Evolutionary conservation across 2,888 invertebrate species (phyloP).

Genomic region (Julus scanicus): DNA sequence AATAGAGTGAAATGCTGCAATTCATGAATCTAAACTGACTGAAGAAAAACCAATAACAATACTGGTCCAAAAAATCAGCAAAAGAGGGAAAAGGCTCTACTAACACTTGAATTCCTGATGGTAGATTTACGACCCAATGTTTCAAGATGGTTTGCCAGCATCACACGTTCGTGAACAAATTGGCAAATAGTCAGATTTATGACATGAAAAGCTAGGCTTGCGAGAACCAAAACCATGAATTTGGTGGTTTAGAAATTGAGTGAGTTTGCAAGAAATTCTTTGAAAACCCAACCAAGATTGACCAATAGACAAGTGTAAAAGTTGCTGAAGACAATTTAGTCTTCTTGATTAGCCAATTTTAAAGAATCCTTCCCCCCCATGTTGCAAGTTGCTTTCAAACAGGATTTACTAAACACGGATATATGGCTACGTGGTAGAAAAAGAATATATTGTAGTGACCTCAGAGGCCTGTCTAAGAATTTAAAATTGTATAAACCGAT

Average conservation of each 20-base stretch:
- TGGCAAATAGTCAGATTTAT: not conserved
- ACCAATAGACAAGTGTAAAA: too few species aligned
- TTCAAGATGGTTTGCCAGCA: not conserved
- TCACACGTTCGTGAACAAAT: not conserved
- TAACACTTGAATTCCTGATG: not conserved
- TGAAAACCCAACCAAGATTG: too few species aligned
- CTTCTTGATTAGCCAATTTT: too few species aligned
- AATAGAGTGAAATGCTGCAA: not conserved
- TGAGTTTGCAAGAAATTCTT: too few species aligned
- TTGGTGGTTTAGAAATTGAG: too few species aligned
- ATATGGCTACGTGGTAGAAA: not conserved
- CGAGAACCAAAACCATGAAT: too few species aligned
- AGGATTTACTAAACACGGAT: not conserved
- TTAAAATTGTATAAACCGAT: not conserved
- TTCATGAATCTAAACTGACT: slow-evolving; percentile 1
- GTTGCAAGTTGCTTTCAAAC: not conserved
- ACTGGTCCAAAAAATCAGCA: not conserved
- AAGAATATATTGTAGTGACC: not conserved
- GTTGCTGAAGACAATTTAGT: too few species aligned
- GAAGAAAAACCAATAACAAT: slow-evolving; percentile 17
- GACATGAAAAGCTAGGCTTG: not conserved
- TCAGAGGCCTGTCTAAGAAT: not conserved
- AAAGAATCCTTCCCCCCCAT: too few species aligned
- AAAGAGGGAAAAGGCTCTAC: not conserved
- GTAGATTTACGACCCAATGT: not conserved